These are phyloP conservation scores for Coregonus clupeaformis DNA, from an alignment of 2,113 vertebrate species.

Conservation along the genomic window DNA sequence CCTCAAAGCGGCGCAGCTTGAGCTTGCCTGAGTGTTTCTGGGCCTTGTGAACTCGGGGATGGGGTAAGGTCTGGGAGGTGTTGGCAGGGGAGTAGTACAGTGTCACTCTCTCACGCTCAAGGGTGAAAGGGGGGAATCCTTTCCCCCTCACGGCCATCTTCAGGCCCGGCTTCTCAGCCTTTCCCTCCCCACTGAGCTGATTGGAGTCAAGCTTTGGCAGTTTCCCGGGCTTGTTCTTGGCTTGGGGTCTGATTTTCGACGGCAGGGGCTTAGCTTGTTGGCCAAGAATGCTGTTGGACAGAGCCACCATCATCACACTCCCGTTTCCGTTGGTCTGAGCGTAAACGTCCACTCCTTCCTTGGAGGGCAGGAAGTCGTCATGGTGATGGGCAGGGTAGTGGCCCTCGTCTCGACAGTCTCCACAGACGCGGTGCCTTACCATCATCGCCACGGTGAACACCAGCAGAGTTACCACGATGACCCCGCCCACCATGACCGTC, in stretches of 20 bases:
- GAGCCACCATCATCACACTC: constrained; percentile 61
- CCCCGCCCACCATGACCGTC: constrained; percentile 77
- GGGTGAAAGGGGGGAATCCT: constrained; percentile 38
- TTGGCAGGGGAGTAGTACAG: constrained; percentile 48
- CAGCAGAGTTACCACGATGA: constrained; percentile 79
- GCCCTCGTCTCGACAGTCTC: constrained; percentile 18
- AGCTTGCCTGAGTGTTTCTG: neutral
- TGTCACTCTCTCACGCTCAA: constrained; percentile 41
- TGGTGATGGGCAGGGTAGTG: constrained; percentile 30
- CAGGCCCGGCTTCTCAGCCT: constrained; percentile 1
- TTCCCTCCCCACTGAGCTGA: constrained; percentile 26
- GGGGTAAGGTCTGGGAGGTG: constrained; percentile 20
- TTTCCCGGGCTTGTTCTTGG: constrained; percentile 37
- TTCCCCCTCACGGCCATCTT: constrained; percentile 19
- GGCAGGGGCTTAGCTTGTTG: constrained; percentile 30
- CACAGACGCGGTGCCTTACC: constrained; percentile 76
- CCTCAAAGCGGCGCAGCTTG: neutral
- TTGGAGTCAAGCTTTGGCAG: constrained; percentile 47
- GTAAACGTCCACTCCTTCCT: constrained; percentile 70
- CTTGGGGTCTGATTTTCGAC: constrained; percentile 8
- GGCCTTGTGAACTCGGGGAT: constrained; percentile 9
- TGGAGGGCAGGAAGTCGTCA: constrained; percentile 49
- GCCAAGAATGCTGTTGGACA: constrained; percentile 59
- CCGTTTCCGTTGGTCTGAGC: constrained; percentile 78
- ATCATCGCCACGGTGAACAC: constrained; percentile 82